phyloP scores from a whole-genome alignment of 2,888 invertebrate species.

The Diogma glabrata region DNA sequence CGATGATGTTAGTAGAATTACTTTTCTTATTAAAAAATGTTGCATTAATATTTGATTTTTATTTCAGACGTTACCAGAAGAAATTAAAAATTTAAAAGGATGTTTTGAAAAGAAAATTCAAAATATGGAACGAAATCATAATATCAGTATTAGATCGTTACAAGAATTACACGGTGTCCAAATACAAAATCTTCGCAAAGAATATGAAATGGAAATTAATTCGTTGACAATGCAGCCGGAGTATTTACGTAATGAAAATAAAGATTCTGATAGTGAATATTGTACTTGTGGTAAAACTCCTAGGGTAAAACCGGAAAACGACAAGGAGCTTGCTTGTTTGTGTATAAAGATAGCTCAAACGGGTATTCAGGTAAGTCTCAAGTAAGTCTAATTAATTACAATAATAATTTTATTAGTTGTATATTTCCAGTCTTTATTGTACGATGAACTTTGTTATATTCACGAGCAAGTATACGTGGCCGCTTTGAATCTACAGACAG shows the following conservation, averaged over 20 bases:
- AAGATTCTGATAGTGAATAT: neutral
- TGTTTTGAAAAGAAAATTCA: too few relatives aligned
- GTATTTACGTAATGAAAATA: neutral
- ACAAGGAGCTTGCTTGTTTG: neutral
- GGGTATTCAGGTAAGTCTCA: neutral
- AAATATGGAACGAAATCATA: too few relatives aligned
- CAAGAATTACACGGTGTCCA: neutral
- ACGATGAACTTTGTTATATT: constrained; percentile 4
- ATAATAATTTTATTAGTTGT: neutral
- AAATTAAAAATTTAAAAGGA: too few relatives aligned
- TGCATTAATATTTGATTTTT: too few relatives aligned
- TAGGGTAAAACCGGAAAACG: neutral
- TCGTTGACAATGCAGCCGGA: neutral
- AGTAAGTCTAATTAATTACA: neutral
- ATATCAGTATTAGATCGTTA: too few relatives aligned
- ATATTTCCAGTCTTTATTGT: neutral
- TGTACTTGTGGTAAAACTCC: neutral
- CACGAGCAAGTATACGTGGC: constrained; percentile 3
- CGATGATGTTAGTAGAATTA: too few relatives aligned
- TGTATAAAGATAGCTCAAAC: neutral
- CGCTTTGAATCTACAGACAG: neutral
- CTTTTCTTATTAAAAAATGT: too few relatives aligned
- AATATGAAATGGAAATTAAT: neutral
- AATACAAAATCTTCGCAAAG: neutral
- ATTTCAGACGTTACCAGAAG: too few relatives aligned